Evolutionary conservation across 2,797 vertebrate genomes (phyloP).

Genomic region (Phylloscopus collybita): DNA sequence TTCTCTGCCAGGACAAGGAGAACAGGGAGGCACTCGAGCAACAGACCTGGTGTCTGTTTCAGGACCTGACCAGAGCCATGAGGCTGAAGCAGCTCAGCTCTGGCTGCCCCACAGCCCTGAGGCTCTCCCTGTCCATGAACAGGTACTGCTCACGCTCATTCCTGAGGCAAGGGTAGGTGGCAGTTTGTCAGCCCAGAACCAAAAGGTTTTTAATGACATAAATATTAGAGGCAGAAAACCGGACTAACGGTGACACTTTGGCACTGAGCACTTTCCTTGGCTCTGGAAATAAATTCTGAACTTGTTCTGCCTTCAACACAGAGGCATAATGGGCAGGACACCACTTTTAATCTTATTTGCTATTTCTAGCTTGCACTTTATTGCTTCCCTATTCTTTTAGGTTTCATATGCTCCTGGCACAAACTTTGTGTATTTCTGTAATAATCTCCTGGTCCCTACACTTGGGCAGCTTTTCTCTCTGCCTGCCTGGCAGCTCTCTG

Average conservation of each 20-base stretch:
- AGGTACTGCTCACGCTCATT: neutral
- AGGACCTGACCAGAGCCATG: neutral
- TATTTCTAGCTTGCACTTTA: slow-evolving; percentile 17
- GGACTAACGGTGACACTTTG: slow-evolving; percentile 61
- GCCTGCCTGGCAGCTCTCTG: neutral
- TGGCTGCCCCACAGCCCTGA: neutral
- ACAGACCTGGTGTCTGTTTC: neutral
- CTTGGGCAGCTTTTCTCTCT: neutral
- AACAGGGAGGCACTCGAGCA: neutral
- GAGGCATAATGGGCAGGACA: slow-evolving; percentile 30
- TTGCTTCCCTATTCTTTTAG: neutral
- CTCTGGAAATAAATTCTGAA: slow-evolving; percentile 65
- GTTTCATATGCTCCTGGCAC: neutral
- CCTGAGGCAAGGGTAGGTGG: neutral
- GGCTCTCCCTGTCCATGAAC: neutral
- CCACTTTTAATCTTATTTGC: slow-evolving; percentile 61
- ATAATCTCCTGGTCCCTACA: neutral
- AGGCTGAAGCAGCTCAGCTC: neutral
- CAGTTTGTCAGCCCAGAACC: neutral
- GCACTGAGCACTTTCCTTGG: slow-evolving; percentile 2
- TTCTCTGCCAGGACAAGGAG: neutral
- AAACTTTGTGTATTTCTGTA: neutral
- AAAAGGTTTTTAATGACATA: slow-evolving; percentile 44
- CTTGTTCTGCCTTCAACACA: slow-evolving; percentile 56
- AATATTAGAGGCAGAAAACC: slow-evolving; percentile 48